These are phyloP conservation scores for Fopius arisanus DNA, from an alignment of 1,140 invertebrate genomes.

Conservation along the genomic window DNA sequence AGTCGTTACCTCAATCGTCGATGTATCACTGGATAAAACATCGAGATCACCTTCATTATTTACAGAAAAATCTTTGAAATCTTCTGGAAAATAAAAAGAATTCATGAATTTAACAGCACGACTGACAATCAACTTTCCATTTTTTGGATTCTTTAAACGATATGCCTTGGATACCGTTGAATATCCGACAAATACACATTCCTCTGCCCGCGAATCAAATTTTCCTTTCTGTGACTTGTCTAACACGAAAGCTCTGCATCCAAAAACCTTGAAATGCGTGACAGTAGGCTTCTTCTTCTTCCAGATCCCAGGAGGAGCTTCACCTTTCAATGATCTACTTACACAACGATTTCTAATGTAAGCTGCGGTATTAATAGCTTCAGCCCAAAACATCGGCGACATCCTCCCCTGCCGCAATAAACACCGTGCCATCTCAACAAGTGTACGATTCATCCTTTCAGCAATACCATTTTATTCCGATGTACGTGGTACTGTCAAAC, in stretches of 20 bases:
- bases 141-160: slow-evolving; percentile 37
- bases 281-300: slow-evolving; percentile 25
- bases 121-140: slow-evolving; percentile 33
- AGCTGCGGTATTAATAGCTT: slow-evolving; percentile 32
- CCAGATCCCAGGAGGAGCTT: slow-evolving; percentile 39
- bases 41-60: not conserved
- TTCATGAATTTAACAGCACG: slow-evolving; percentile 16
- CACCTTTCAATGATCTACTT: not conserved
- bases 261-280: slow-evolving; percentile 37
- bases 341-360: slow-evolving; percentile 37
- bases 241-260: slow-evolving; percentile 31
- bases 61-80: not conserved
- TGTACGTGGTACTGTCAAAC: slow-evolving; percentile 7
- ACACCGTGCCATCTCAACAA: slow-evolving; percentile 41
- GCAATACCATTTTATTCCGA: slow-evolving; percentile 47
- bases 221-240: slow-evolving; percentile 36
- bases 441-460: slow-evolving; percentile 44
- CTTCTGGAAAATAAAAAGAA: not conserved
- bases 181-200: slow-evolving; percentile 50
- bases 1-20: not conserved
- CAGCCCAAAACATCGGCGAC: slow-evolving; percentile 37
- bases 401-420: slow-evolving; percentile 35
- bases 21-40: not conserved
- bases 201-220: slow-evolving; percentile 39
- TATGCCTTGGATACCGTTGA: slow-evolving; percentile 43